Base-by-base conservation (phyloP, 2,888 invertebrate genomes). In the Meta bourneti region DNA sequence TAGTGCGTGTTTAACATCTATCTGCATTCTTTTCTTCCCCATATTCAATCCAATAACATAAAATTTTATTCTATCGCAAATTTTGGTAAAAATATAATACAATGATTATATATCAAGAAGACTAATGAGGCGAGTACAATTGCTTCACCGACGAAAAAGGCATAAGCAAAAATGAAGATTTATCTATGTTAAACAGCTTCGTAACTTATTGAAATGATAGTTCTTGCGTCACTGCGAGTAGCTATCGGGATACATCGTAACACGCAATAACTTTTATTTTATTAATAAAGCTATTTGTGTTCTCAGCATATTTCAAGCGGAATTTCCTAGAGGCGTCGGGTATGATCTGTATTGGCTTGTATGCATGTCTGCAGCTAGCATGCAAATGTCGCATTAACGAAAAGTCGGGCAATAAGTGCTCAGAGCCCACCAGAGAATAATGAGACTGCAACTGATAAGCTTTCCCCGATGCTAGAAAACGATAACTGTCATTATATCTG, bases 331-430 rank as follows among this genome's bases (percentile, higher is more conserved):
- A 72, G 61, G n/a, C 51, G 79, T 6, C 61, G 16, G 51, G 51
- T 51, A 51, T 51, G 82, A 82, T 82, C 71, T 49, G 19, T 84
- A 75, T 84, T 34, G 34, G 34, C 84, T 75, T n/a, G n/a, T 75
- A 48, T 70, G 7, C 34, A 54, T 80, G 34, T 61, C 48, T 49
- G 61, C 85, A 86, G 72, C 13, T 51, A 86, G 70, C 85, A 86
- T 86, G 85, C 85, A 86, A 86, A 78, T 70, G 78, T 75, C 69
- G 52, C 85, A 86, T 86, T 86, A 86, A 51, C 52, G 85, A 78
- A 70, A 86, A 78, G 77, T 78, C 70, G 85, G 48, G 54, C 61
- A 86, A 86, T 19, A 77, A 86, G 74, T 69, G 84, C 20, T 75
- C 51, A 75, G 49, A 51, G 72, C 69, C 52, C 71, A 51, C 72